Percentiles rank a stretch among this genome's conserved stretches.
Conservation (phyloP, 2,113 vertebrate species). For the Colistium nudipinnis region DNA sequence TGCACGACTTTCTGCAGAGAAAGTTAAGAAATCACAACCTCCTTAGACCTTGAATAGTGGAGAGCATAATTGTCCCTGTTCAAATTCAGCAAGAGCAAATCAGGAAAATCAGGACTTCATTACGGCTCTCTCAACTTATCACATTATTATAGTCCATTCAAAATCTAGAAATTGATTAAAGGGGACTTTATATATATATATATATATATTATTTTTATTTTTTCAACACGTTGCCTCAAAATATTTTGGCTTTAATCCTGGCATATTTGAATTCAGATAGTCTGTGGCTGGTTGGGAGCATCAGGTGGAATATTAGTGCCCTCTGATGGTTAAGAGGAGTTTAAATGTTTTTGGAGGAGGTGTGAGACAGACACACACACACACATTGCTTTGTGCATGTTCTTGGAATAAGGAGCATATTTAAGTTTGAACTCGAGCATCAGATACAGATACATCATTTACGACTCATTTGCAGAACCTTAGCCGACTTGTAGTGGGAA, state of each 20-base stretch:
- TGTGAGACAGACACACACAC: background rate
- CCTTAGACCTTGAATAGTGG: background rate
- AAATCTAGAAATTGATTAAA: slow-evolving; percentile 6
- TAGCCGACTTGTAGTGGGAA: slow-evolving; percentile 34
- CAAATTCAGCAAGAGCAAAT: slow-evolving; percentile 1
- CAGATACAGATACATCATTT: background rate
- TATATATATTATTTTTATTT: background rate
- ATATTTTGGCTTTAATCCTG: background rate
- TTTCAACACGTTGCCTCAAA: background rate
- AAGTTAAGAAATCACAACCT: background rate
- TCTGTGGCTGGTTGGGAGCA: slow-evolving; percentile 16
- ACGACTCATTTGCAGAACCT: background rate
- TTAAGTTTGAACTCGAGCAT: background rate
- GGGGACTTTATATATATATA: background rate
- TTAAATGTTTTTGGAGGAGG: slow-evolving; percentile 31
- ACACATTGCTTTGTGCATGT: background rate
- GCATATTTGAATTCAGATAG: background rate
- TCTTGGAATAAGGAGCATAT: background rate
- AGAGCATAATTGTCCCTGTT: background rate
- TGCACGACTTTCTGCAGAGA: slow-evolving; percentile 4
- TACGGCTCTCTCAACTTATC: slow-evolving; percentile 22
- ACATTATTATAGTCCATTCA: slow-evolving; percentile 16
- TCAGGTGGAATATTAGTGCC: slow-evolving; percentile 74
- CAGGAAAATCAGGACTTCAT: slow-evolving; percentile 19
- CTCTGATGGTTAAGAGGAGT: slow-evolving; percentile 68